Evolutionary conservation across 2,888 invertebrate species (phyloP).

Genomic region (Trisateles emortualis): DNA sequence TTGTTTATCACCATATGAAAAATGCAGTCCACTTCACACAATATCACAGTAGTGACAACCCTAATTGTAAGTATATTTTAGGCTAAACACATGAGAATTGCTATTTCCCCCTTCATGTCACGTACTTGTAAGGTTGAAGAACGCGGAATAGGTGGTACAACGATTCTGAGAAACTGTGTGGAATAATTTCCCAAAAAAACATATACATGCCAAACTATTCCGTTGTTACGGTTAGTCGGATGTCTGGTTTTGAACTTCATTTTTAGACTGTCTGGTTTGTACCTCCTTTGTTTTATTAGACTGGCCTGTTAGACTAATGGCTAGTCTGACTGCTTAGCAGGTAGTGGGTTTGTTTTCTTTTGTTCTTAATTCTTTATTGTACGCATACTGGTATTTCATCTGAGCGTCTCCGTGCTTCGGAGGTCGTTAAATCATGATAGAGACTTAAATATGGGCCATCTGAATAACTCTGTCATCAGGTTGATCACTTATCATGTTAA

Average conservation of each 20-base stretch:
- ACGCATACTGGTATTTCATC: too few relatives aligned
- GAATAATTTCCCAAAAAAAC: constrained; percentile 49
- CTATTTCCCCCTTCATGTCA: constrained; percentile 60
- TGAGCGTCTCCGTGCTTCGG: too few relatives aligned
- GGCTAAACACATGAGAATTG: constrained; percentile 55
- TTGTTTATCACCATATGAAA: too few relatives aligned
- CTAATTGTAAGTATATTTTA: constrained; percentile 51
- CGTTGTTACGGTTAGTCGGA: constrained; percentile 35
- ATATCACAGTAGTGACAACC: constrained; percentile 5
- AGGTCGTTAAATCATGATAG: too few relatives aligned
- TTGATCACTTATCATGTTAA: too few relatives aligned
- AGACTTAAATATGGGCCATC: too few relatives aligned
- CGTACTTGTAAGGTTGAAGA: constrained; percentile 63
- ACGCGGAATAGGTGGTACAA: constrained; percentile 57
- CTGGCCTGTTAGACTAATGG: background rate
- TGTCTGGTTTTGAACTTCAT: constrained; percentile 16
- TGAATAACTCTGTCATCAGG: too few relatives aligned
- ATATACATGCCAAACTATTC: constrained; percentile 43
- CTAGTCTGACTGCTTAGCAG: too few relatives aligned
- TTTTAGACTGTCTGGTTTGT: constrained; percentile 7
- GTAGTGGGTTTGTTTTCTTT: too few relatives aligned
- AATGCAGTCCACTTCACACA: background rate
- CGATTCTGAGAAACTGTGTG: constrained; percentile 41
- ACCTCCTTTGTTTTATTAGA: background rate
- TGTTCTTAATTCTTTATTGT: too few relatives aligned